Base-by-base conservation (phyloP, 2,797 vertebrate genomes). In the Melanotaenia trifasciata region DNA sequence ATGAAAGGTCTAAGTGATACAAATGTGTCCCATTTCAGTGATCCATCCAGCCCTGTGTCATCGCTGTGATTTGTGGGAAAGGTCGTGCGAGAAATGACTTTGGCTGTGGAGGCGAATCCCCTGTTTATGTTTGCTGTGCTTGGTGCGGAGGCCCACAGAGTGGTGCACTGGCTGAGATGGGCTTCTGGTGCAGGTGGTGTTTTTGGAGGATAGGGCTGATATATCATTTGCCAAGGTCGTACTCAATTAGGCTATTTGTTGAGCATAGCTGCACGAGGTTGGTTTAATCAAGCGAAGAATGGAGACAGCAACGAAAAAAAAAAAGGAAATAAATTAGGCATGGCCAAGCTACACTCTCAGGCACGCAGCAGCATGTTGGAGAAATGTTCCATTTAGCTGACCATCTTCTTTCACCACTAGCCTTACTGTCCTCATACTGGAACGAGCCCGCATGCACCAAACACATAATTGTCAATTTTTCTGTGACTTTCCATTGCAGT, bases 201-300 rank as follows among this genome's bases (percentile, higher is more conserved):
- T 92, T 92, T 89, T 86, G 87, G 90, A 90, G 80, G 91, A 93
- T 90, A 92, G 89, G 90, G 87, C 90, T 92, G 92, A 93, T 93
- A 88, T 93, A 93, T 94, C 93, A 93, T 93, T 94, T 93, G 92
- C 93, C 93, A 94, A 94, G 94, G 93, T 94, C 93, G 89, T 90
- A 91, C 92, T 93, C 92, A 93, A 94, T 94, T 94, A 94, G 92
- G 90, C 91, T 93, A 92, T 94, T 94, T 94, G 92, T 94, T 94
- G 93, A 94, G 93, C 93, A 93, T 91, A 93, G 91, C 91, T 84
- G 91, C 90, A 89, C 92, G 91, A 87, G 91, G 91, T 93, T 94
- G 91, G 94, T 90, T 93, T 95, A 94, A 94, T 94, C 94, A 94
- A 91, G 91, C 91, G 87, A 90, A 86, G 92, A 92, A 93, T 90